Percentiles rank a stretch among this genome's conserved stretches.
Evolutionary conservation across 2,113 vertebrate genomes (phyloP).

Genomic region (Damaliscus lunatus): DNA sequence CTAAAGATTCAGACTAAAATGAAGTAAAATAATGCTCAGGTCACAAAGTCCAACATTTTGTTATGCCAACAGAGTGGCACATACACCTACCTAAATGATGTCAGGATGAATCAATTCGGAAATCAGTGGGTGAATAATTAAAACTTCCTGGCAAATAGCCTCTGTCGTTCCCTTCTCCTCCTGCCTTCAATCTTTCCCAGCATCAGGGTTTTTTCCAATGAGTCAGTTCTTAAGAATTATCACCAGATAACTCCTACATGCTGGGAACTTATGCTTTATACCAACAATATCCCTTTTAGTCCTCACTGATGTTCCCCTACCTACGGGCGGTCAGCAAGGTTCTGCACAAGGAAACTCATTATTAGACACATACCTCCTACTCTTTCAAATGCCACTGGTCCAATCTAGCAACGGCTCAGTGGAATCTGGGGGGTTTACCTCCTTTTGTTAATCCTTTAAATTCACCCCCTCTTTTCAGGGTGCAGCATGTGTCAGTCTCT

Average conservation of each 20-base stretch:
- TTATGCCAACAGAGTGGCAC: not conserved
- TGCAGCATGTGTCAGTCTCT: not conserved
- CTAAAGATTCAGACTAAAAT: not conserved
- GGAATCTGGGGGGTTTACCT: not conserved
- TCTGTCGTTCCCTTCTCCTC: not conserved
- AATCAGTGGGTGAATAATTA: constrained; percentile 36
- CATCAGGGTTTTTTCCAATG: not conserved
- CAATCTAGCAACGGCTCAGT: not conserved
- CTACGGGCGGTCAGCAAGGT: not conserved
- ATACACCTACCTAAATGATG: not conserved
- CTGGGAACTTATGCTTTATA: not conserved
- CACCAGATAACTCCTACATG: not conserved
- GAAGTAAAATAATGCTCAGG: not conserved
- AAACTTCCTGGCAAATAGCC: constrained; percentile 10
- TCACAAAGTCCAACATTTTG: not conserved
- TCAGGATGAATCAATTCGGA: constrained; percentile 38
- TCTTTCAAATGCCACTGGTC: not conserved
- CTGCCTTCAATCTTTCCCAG: not conserved
- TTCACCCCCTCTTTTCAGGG: not conserved
- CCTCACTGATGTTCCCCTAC: not conserved
- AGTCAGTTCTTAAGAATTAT: not conserved
- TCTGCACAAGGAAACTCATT: not conserved
- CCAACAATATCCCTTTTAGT: not conserved
- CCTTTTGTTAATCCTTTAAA: not conserved
- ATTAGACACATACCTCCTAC: not conserved